Percentiles rank a stretch among this genome's conserved stretches.
Evolutionary conservation across 2,888 invertebrate species (phyloP).

Genomic region (Neria commutata): DNA sequence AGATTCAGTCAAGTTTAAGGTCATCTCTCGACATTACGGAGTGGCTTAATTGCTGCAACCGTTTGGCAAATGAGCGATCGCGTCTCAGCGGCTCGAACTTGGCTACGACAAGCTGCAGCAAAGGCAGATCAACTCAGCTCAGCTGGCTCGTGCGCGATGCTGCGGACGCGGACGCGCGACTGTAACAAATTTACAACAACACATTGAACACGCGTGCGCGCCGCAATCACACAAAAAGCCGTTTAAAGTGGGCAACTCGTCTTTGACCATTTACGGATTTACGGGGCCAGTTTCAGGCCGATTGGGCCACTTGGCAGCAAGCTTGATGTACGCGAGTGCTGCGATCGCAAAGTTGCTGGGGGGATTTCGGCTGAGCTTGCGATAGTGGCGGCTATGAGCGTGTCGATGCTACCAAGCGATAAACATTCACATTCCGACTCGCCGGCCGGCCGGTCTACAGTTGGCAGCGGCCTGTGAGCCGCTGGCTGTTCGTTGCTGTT

Average conservation of each 20-base stretch:
- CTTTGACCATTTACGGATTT: not conserved
- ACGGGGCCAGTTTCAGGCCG: not conserved
- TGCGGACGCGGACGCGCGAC: not conserved
- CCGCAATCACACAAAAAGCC: no score
- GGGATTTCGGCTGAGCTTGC: not conserved
- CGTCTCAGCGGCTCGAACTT: not conserved
- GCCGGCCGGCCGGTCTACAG: no score
- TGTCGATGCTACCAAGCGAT: no score
- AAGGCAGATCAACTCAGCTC: no score
- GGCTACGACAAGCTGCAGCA: not conserved
- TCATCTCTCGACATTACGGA: constrained; percentile 13
- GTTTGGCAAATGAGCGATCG: not conserved
- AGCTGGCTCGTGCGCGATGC: not conserved
- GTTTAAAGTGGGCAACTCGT: constrained; percentile 50
- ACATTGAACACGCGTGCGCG: constrained; percentile 42
- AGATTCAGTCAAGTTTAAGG: constrained; percentile 26
- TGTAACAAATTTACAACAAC: constrained; percentile 22
- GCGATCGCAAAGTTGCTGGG: not conserved
- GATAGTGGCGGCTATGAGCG: no score
- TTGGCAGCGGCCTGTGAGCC: no score
- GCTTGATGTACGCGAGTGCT: not conserved
- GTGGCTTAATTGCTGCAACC: constrained; percentile 17
- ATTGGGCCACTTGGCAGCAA: not conserved
- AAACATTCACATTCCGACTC: no score
- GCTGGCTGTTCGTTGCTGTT: no score